Evolutionary conservation across 2,113 vertebrate genomes (phyloP).

Genomic region (Albula glossodonta): DNA sequence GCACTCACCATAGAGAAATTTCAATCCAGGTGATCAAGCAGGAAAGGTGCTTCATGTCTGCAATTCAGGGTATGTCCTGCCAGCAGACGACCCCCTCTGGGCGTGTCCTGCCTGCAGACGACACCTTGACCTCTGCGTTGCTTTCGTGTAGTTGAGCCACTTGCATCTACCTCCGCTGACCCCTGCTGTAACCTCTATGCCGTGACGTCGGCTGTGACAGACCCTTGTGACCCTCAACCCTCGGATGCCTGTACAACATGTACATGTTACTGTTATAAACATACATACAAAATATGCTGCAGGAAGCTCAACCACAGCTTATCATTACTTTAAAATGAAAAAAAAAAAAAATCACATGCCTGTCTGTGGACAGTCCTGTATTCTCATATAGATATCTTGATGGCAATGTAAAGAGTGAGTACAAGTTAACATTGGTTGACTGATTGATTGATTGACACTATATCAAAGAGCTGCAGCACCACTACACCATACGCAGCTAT

Average conservation of each 20-base stretch:
- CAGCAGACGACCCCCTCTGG: slow-evolving; percentile 28
- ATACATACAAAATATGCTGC: background rate
- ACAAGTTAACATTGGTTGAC: background rate
- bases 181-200: background rate
- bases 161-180: background rate
- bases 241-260: background rate
- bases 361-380: background rate
- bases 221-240: background rate
- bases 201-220: background rate
- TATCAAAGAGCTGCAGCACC: background rate
- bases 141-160: background rate
- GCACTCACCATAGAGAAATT: slow-evolving; percentile 43
- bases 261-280: background rate
- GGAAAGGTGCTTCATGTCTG: slow-evolving; percentile 40
- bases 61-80: slow-evolving; percentile 36
- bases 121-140: slow-evolving; percentile 11
- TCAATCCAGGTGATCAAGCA: slow-evolving; percentile 13
- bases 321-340: background rate
- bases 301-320: background rate
- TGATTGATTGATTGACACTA: background rate
- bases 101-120: background rate
- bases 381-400: background rate
- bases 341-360: background rate
- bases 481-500: background rate
- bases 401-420: background rate